Base-by-base conservation (phyloP, 2,888 invertebrate genomes). In the Pseudococcus jackbeardsleyi region DNA sequence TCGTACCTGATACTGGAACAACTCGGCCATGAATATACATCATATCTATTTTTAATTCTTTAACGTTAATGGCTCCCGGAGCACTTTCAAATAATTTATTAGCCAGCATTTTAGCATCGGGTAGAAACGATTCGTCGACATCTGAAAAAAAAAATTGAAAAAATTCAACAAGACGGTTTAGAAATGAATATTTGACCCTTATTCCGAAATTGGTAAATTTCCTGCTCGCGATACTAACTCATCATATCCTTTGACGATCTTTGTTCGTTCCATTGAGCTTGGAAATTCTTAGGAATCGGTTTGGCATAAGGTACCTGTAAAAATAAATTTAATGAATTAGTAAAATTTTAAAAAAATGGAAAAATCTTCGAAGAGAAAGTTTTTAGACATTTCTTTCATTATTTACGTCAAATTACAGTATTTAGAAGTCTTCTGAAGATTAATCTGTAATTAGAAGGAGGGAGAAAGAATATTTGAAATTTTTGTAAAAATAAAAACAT, bases 211-310 rank as follows among this genome's bases (percentile, higher is more conserved):
- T 33, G 26, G 3, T 33, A 33, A 1, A 33, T 33, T 33, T 33
- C 3, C 3, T 33, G 3, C 22, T 84, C 17, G 11, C 1, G n/a
- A 54, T 33, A 59, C 85, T 85, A 4, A 85, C 85, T 85, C 39
- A 85, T 39, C 12, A 85, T 85, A 85, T 85, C 85, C n/a, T 85
- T 85, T 4, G 85, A 85, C 7, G 85, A 85, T 59, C 85, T 54
- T 85, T 85, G 85, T 64, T 89, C 89, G 84, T 89, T 90, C 99
- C 99, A 99, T 90, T 98, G 97, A n/a, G 96, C 97, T 92, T 98
- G 98, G 93, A 99, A 99, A 91, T 97, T 97, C 90, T 96, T 95
- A 3, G 98, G 98, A 91, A 99, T 98, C 19, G 98, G 98, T 92
- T 98, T 98, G 90, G 98, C 97, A 91, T 97, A 98, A 9, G 98